Evolutionary conservation across 2,113 vertebrate species (phyloP).

Genomic region (Sphyrna mokarran): DNA sequence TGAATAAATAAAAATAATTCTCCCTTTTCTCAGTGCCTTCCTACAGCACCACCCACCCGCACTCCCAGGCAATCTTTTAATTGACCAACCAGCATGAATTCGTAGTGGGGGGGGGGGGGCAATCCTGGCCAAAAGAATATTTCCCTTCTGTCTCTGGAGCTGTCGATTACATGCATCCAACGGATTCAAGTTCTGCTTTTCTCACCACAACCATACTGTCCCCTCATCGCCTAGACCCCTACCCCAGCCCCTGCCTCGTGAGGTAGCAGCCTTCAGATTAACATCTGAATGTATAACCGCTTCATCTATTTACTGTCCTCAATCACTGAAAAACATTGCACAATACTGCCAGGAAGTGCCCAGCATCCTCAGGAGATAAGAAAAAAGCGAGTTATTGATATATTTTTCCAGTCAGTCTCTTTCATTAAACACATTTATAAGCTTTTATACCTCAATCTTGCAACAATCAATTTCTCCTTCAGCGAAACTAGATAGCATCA

Average conservation of each 20-base stretch:
- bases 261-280: not conserved
- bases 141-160: too few relatives aligned
- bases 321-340: not conserved
- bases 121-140: too few relatives aligned
- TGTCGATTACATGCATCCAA: too few relatives aligned
- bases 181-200: too few relatives aligned
- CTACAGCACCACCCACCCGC: too few relatives aligned
- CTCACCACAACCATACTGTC: not conserved
- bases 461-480: not conserved
- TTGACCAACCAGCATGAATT: too few relatives aligned
- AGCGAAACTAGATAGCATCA: not conserved
- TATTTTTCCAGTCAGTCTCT: not conserved
- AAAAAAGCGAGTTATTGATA: slow-evolving; percentile 17
- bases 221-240: not conserved
- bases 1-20: too few relatives aligned
- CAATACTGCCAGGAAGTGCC: not conserved
- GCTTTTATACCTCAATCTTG: not conserved
- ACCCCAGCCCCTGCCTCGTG: too few relatives aligned
- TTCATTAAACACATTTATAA: not conserved
- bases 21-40: too few relatives aligned
- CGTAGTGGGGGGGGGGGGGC: too few relatives aligned
- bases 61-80: too few relatives aligned
- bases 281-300: not conserved
- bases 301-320: not conserved
- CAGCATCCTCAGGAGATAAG: not conserved